phyloP scores from a whole-genome alignment of 1,140 invertebrate genomes.

The Sycobia sp. region DNA sequence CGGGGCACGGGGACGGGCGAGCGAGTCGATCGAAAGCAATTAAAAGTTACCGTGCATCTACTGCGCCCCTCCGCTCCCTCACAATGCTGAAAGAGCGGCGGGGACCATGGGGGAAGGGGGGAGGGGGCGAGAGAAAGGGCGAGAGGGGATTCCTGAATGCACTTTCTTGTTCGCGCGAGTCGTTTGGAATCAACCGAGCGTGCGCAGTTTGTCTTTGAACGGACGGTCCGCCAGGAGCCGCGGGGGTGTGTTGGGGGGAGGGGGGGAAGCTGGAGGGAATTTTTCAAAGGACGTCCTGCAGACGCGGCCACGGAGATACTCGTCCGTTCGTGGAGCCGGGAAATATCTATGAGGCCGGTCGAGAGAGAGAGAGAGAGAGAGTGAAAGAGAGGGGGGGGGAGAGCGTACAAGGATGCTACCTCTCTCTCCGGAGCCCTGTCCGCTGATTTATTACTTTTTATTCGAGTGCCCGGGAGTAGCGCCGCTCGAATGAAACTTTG shows the following conservation, averaged over 20 bases:
- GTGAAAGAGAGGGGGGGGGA: too few species aligned
- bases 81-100: too few species aligned
- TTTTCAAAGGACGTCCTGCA: neutral
- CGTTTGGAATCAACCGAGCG: conserved; percentile 28
- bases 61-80: neutral
- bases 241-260: too few species aligned
- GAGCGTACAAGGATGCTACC: too few species aligned
- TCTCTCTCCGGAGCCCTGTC: too few species aligned
- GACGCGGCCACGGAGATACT: neutral
- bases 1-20: neutral
- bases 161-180: conserved; percentile 23
- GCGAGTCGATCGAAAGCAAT: conserved; percentile 28
- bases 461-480: too few species aligned
- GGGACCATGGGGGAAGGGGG: neutral
- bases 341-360: too few species aligned
- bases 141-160: conserved; percentile 5
- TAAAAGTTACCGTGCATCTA: conserved; percentile 26
- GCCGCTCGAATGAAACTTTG: too few species aligned
- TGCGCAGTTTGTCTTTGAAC: conserved; percentile 16
- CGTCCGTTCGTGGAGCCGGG: too few species aligned
- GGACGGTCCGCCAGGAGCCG: neutral
- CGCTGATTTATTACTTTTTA: too few species aligned
- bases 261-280: too few species aligned
- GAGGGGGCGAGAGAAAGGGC: neutral
- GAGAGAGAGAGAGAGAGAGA: too few species aligned